Evolutionary conservation across 2,888 invertebrate species (phyloP).

Genomic region (Nematopogon swammerdamellus): DNA sequence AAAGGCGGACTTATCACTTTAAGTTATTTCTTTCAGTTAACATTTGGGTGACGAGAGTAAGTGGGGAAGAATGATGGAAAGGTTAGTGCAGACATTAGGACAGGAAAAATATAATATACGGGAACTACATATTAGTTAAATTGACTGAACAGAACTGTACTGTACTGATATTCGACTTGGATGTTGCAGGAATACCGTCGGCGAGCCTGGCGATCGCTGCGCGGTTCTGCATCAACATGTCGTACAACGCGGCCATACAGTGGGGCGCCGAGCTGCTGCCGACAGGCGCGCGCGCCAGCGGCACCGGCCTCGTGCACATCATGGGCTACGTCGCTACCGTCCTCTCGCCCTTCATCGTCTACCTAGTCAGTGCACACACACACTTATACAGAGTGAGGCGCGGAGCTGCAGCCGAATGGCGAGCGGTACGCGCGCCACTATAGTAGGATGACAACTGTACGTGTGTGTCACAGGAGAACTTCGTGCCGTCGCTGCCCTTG

Average conservation of each 20-base stretch:
- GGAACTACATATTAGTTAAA: too few species aligned
- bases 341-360: constrained; percentile 29
- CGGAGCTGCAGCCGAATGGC: constrained; percentile 1
- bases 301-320: constrained; percentile 27
- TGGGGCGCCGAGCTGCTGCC: constrained; percentile 45
- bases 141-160: too few species aligned
- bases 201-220: constrained; percentile 37
- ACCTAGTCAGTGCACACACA: constrained; percentile 20
- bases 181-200: constrained; percentile 31
- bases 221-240: constrained; percentile 45
- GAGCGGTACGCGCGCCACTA: not conserved
- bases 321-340: constrained; percentile 21
- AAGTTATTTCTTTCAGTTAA: too few species aligned
- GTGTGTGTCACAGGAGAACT: constrained; percentile 23
- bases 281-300: constrained; percentile 31
- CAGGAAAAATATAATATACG: too few species aligned
- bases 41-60: too few species aligned
- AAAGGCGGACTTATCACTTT: too few species aligned
- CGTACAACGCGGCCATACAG: constrained; percentile 42
- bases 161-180: too few species aligned
- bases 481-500: constrained; percentile 32
- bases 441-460: too few species aligned
- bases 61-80: too few species aligned
- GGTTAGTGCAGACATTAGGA: too few species aligned
- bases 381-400: not conserved